phyloP scores from a whole-genome alignment of 2,888 invertebrate species.

The Heliconius erato region DNA sequence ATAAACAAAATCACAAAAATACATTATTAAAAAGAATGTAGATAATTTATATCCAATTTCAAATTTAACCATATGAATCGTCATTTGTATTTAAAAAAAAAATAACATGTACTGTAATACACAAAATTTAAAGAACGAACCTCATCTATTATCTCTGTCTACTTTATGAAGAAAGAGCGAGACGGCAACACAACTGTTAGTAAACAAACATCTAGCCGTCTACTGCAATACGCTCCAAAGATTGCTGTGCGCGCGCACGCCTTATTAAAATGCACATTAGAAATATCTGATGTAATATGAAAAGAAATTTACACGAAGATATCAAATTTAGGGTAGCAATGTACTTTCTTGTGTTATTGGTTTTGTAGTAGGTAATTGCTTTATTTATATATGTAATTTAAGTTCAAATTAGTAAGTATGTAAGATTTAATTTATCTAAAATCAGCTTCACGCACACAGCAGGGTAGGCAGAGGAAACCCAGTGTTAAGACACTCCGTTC shows the following conservation, averaged over 20 bases:
- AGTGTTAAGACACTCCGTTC: too few species aligned
- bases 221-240: background rate
- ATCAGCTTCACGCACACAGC: too few species aligned
- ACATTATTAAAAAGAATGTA: too few species aligned
- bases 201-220: background rate
- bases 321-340: background rate
- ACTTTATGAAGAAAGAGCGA: background rate
- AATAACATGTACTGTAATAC: background rate
- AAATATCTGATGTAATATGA: constrained; percentile 24
- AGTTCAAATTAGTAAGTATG: too few species aligned
- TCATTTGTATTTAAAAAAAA: too few species aligned
- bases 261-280: background rate
- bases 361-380: too few species aligned
- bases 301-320: constrained; percentile 13
- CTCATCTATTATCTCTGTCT: background rate
- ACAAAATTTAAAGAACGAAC: background rate
- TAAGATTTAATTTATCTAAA: too few species aligned
- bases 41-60: too few species aligned
- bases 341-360: background rate
- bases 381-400: too few species aligned
- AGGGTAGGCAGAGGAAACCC: too few species aligned
- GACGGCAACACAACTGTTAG: background rate
- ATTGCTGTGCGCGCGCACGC: background rate
- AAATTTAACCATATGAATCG: too few species aligned
- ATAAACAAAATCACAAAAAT: background rate